Base-by-base conservation (phyloP, 1,140 invertebrate genomes). In the Calephelis nemesis region DNA sequence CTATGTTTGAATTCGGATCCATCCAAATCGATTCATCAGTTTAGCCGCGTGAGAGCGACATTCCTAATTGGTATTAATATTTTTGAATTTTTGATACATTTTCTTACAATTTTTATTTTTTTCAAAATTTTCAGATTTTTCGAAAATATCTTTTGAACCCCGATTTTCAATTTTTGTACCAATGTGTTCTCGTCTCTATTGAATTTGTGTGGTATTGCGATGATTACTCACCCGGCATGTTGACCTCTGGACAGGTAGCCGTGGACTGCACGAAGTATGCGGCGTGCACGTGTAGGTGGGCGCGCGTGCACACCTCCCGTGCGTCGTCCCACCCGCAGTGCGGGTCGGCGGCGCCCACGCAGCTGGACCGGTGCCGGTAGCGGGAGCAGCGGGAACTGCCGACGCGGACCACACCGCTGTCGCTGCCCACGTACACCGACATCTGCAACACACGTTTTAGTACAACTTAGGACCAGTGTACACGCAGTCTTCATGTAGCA, bases 261-360 rank as follows among this genome's bases (percentile, higher is more conserved):
- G 30, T 97, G 94, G 78, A 95, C 97, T 67, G 93, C 85, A 12
- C 94, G 93, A 60, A 95, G 89, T 45, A 94, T 84, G 97, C n/a
- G 93, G 92, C 96, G 95, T 97, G 77, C 93, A 94, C 49, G 92
- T 93, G 19, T 87, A 93, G 10, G 92, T 87, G 1, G 94, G 95
- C 93, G 0, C 94, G 90, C 0, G 95, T 94, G 79, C 98, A 98
- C 9, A 90, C 85, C 63, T 96, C 94, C 6, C 93, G 86, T 5
- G 94, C 92, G 66, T 95, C 95, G 85, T 98, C 95, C 98, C 98
- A 99, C 0, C 97, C 98, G 88, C 98, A 99, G 84, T 98, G 97
- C 0, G 98, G 98, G 89, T 99, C 98, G 91, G 96, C 96, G 0
- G 97, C 95, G 76, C 95, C 95, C 15, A 97, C 77, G 85, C 98